phyloP scores from a whole-genome alignment of 2,797 vertebrate species.

The Pangasius krempfi region DNA sequence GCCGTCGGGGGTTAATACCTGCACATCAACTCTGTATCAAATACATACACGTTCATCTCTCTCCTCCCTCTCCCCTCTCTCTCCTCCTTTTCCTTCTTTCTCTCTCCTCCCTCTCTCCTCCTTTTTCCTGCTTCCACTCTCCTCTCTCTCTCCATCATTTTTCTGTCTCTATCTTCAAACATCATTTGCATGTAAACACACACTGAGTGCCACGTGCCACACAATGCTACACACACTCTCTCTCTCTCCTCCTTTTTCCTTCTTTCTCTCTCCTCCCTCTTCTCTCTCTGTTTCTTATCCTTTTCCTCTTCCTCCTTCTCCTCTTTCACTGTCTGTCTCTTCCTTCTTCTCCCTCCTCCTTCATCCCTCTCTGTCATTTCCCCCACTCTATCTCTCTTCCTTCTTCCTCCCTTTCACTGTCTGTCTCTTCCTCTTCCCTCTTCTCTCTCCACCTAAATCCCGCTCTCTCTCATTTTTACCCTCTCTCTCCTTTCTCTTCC shows the following conservation, averaged over 20 bases:
- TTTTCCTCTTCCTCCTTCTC: too few species aligned
- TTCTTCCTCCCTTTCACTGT: constrained; percentile 1
- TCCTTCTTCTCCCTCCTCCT: too few species aligned
- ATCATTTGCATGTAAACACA: too few species aligned
- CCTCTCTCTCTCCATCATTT: accelerated
- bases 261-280: neutral
- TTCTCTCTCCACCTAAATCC: too few species aligned
- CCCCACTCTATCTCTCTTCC: too few species aligned
- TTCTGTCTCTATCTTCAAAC: neutral
- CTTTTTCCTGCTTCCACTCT: too few species aligned
- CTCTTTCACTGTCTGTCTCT: neutral
- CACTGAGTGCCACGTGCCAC: too few species aligned
- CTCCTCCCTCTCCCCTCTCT: neutral
- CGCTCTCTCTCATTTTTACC: neutral
- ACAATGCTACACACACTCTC: too few species aligned
- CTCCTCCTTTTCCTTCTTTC: too few species aligned
- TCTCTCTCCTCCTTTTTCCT: neutral
- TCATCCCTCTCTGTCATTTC: neutral
- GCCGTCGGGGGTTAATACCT: neutral
- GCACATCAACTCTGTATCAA: neutral
- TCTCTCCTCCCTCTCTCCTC: neutral
- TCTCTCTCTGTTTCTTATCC: neutral
- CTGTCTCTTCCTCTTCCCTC: neutral
- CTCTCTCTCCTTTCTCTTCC: neutral
- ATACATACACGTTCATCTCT: constrained; percentile 39